These are phyloP conservation scores for Cerastoderma edule DNA, from an alignment of 2,888 invertebrate genomes.

Conservation along the genomic window DNA sequence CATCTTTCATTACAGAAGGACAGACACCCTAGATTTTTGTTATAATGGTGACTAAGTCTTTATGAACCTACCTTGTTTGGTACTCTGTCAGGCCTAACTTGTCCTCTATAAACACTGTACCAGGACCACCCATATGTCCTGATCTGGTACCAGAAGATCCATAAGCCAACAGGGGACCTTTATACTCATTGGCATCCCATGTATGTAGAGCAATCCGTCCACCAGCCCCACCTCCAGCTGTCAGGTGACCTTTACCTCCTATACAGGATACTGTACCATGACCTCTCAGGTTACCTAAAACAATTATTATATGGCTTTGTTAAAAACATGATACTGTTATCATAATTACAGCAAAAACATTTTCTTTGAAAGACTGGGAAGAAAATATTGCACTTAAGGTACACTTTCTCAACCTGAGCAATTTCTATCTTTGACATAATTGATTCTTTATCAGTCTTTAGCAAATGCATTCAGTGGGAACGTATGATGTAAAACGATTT, in stretches of 20 bases:
- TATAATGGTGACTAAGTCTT: background rate
- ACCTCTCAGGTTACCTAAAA: slow-evolving; percentile 68
- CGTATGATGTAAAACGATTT: too few species aligned
- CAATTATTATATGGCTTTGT: background rate
- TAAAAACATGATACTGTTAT: too few species aligned
- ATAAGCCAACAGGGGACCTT: slow-evolving; percentile 66
- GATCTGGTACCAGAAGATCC: slow-evolving; percentile 55
- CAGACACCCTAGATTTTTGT: too few species aligned
- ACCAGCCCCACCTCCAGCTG: slow-evolving; percentile 71
- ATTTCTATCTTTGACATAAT: too few species aligned
- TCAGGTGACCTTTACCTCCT: slow-evolving; percentile 65
- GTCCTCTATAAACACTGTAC: slow-evolving; percentile 74
- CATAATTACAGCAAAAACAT: background rate
- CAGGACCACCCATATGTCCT: slow-evolving; percentile 72
- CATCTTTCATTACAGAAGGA: background rate
- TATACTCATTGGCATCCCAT: slow-evolving; percentile 63
- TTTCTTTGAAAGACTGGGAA: background rate
- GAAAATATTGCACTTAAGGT: too few species aligned
- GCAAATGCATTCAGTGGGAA: too few species aligned
- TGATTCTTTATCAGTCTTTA: too few species aligned
- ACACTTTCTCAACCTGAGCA: too few species aligned
- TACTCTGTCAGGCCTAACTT: slow-evolving; percentile 40
- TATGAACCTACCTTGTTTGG: slow-evolving; percentile 36
- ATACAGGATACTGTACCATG: slow-evolving; percentile 68
- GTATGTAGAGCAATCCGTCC: slow-evolving; percentile 71